Conservation (phyloP, 2,888 invertebrate genomes). For the Neoitamus cyanurus region DNA sequence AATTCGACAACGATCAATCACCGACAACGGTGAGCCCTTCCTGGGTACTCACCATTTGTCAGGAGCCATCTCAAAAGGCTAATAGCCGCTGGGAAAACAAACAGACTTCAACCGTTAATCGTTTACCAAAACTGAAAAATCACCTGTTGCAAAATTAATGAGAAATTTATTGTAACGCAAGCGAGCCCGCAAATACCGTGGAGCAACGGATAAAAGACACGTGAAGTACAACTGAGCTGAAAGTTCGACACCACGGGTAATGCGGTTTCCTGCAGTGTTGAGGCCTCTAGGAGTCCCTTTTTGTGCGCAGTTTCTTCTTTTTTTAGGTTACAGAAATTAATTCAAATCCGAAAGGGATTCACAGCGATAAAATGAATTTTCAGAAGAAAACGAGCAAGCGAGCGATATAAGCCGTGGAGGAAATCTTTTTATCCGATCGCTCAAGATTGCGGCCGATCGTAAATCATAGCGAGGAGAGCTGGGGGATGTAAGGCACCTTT, state of each 20-base stretch:
- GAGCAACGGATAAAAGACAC: neutral
- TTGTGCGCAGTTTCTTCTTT: neutral
- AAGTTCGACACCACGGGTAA: slow-evolving; percentile 41
- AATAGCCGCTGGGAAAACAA: slow-evolving; percentile 34
- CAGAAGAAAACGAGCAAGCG: neutral
- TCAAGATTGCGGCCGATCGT: slow-evolving; percentile 39
- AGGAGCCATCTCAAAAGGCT: neutral
- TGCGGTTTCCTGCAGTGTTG: slow-evolving; percentile 35
- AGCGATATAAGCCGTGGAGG: slow-evolving; percentile 12
- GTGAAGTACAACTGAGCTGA: slow-evolving; percentile 14
- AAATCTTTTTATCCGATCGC: slow-evolving; percentile 37
- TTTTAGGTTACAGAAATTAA: slow-evolving; percentile 26
- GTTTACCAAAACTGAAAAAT: slow-evolving; percentile 39
- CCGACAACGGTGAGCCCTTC: neutral
- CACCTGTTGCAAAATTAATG: slow-evolving; percentile 43
- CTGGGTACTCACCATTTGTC: slow-evolving; percentile 24
- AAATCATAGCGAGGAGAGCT: slow-evolving; percentile 32
- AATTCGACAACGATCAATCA: slow-evolving; percentile 44
- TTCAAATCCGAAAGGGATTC: slow-evolving; percentile 25
- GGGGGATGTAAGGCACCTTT: slow-evolving; percentile 22
- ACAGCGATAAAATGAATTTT: slow-evolving; percentile 23
- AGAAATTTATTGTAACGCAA: slow-evolving; percentile 39
- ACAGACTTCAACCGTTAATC: slow-evolving; percentile 22
- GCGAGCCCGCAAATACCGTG: neutral
- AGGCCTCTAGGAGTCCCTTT: slow-evolving; percentile 39